Evolutionary conservation across 2,888 invertebrate species (phyloP).

Genomic region (Notodonta ziczac): DNA sequence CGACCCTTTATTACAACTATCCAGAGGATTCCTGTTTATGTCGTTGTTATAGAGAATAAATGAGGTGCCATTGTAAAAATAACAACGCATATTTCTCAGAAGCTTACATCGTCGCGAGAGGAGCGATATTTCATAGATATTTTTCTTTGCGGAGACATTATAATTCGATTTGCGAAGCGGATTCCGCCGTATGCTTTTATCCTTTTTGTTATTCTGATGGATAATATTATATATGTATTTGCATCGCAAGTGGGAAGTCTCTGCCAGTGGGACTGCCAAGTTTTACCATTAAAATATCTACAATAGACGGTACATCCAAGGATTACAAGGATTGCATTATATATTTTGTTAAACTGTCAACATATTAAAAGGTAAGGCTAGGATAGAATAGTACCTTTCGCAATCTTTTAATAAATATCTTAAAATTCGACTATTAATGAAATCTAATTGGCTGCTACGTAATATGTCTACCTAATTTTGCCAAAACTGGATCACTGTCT

Average conservation of each 20-base stretch:
- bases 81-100: neutral
- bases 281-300: too few species aligned
- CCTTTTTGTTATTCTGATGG: slow-evolving; percentile 22
- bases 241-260: neutral
- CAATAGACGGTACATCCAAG: too few species aligned
- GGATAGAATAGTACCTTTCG: too few species aligned
- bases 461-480: too few species aligned
- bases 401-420: too few species aligned
- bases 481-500: too few species aligned
- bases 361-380: too few species aligned
- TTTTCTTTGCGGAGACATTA: slow-evolving; percentile 27
- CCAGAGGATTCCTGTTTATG: neutral
- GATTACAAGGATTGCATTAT: too few species aligned
- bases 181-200: slow-evolving; percentile 15
- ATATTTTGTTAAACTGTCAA: too few species aligned
- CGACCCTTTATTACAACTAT: too few species aligned
- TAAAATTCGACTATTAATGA: too few species aligned
- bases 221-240: neutral
- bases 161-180: slow-evolving; percentile 37
- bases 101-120: slow-evolving; percentile 2
- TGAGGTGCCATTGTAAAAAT: neutral
- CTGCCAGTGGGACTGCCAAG: neutral
- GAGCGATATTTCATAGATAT: slow-evolving; percentile 22
- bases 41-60: neutral
- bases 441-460: too few species aligned